A percentile compares a stretch with the other conserved stretches of the same genome.
These are phyloP conservation scores for Aldabrachelys gigantea DNA, from an alignment of 2,113 vertebrate species.

Conservation along the genomic window DNA sequence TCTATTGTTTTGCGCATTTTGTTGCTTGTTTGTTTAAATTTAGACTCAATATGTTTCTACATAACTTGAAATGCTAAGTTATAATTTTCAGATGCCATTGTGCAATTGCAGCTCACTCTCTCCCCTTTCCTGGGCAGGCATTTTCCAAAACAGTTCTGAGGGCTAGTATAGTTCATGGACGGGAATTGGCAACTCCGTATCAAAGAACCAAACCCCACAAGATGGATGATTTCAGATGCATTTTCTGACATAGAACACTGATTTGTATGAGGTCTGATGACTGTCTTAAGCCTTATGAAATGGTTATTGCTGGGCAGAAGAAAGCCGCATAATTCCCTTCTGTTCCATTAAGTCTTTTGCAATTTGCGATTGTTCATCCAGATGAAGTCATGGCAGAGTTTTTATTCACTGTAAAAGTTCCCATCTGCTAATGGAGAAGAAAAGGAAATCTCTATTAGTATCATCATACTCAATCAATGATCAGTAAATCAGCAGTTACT, in stretches of 20 bases:
- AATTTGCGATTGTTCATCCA: background rate
- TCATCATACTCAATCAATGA: background rate
- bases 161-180: background rate
- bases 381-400: background rate
- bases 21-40: background rate
- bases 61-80: background rate
- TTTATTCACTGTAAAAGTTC: background rate
- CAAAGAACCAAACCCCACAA: background rate
- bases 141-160: background rate
- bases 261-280: background rate
- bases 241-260: too few relatives aligned
- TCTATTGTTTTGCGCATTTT: background rate
- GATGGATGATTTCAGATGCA: background rate
- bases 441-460: background rate
- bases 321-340: background rate
- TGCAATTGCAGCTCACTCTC: background rate
- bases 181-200: background rate
- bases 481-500: background rate
- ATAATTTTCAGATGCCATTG: background rate
- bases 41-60: background rate
- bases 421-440: background rate
- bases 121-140: background rate
- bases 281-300: background rate
- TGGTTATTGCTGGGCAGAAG: background rate
- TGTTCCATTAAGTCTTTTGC: background rate